Conservation (phyloP, 30 jellyfish, hydroid and myxozoan genomes). For the Turritopsis dohrnii region DNA sequence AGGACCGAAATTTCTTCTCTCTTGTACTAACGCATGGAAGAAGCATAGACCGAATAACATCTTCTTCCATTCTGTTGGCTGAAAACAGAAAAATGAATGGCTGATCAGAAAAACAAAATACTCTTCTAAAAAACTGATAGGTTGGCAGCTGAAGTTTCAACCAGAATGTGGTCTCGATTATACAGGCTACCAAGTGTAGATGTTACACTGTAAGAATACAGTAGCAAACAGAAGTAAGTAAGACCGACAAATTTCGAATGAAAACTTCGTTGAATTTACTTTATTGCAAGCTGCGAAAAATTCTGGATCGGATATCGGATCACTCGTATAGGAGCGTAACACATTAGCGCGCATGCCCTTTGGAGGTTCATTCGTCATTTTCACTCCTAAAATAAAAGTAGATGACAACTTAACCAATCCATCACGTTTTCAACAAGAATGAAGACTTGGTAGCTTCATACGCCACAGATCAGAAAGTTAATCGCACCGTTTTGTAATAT, state of each 20-base stretch:
- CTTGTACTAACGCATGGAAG: constrained; percentile 98
- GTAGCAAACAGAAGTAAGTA: too few relatives aligned
- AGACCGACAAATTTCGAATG: too few relatives aligned
- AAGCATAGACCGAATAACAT: constrained; percentile 95
- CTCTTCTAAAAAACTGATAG: too few relatives aligned
- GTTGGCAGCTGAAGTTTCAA: too few relatives aligned
- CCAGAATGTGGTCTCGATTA: too few relatives aligned
- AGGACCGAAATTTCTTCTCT: constrained; percentile 95
- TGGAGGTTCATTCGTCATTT: constrained; percentile 99
- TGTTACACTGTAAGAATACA: too few relatives aligned
- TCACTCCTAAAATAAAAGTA: constrained; percentile 64
- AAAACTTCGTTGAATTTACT: constrained; percentile 15
- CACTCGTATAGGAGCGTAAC: constrained; percentile 84
- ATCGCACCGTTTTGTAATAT: constrained; percentile 86
- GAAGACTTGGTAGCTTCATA: too few relatives aligned
- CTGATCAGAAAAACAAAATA: too few relatives aligned
- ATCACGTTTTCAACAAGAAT: too few relatives aligned
- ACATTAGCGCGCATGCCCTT: constrained; percentile 96
- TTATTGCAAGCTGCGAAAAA: constrained; percentile 84
- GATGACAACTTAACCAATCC: too few relatives aligned
- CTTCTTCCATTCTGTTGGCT: constrained; percentile 91
- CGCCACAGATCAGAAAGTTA: background rate
- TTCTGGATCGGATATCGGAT: constrained; percentile 84
- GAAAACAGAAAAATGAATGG: background rate
- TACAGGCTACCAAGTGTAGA: too few relatives aligned